Percentiles rank a stretch among this genome's conserved stretches.
These are phyloP conservation scores for Serilophus lunatus DNA, from an alignment of 2,113 vertebrate genomes.

Conservation along the genomic window DNA sequence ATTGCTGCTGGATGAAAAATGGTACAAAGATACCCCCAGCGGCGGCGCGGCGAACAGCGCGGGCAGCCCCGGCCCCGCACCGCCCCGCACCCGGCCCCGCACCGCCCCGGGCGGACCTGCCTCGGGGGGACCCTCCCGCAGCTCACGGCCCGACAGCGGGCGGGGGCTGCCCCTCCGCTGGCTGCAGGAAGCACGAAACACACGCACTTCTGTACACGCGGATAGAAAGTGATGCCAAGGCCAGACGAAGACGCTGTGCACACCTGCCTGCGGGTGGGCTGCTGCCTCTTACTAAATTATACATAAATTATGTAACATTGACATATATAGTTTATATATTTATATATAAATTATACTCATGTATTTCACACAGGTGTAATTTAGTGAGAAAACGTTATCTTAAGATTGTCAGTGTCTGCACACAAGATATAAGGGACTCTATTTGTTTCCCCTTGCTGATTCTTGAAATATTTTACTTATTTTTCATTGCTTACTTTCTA, in stretches of 20 bases:
- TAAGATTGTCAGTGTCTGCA: background rate
- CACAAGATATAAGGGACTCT: background rate
- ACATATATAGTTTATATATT: rapidly evolving
- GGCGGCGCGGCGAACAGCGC: conserved; percentile 71
- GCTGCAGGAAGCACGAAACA: background rate
- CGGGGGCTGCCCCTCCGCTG: background rate
- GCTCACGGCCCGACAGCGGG: background rate
- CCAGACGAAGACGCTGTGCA: rapidly evolving
- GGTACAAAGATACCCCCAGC: conserved; percentile 84
- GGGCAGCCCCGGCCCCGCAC: background rate
- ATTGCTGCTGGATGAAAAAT: conserved; percentile 79
- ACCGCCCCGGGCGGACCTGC: background rate
- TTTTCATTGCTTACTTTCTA: background rate
- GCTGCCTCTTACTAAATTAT: background rate
- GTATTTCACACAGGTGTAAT: background rate
- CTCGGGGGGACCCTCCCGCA: background rate
- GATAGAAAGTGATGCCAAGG: rapidly evolving
- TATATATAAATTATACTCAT: rapidly evolving
- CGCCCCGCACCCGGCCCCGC: background rate
- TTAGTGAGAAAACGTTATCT: background rate
- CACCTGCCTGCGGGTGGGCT: background rate
- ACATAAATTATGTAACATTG: background rate
- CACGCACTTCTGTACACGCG: rapidly evolving
- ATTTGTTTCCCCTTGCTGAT: background rate
- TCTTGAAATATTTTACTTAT: background rate